phyloP scores from a whole-genome alignment of 2,888 invertebrate species.

The Mimas tiliae region DNA sequence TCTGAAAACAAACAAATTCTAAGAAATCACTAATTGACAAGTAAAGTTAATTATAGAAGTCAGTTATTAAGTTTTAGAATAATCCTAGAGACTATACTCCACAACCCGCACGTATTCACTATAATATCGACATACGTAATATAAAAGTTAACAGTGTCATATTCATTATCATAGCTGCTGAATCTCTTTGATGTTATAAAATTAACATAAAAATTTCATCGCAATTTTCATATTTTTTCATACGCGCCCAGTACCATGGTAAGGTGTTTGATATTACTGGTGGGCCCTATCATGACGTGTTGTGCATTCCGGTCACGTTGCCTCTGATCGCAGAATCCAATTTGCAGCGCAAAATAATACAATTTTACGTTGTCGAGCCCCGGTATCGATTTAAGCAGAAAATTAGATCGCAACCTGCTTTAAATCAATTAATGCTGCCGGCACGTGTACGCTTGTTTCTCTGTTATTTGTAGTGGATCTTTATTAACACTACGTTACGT shows the following conservation, averaged over 20 bases:
- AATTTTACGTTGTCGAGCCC: slow-evolving; percentile 61
- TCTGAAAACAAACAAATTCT: no score
- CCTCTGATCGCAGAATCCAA: slow-evolving; percentile 63
- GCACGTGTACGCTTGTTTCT: slow-evolving; percentile 29
- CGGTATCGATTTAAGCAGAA: slow-evolving; percentile 64
- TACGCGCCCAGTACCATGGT: slow-evolving; percentile 2
- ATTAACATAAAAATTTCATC: no score
- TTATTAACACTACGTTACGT: background rate
- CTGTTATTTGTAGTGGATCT: background rate
- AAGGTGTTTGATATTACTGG: slow-evolving; percentile 27
- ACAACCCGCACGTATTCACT: no score
- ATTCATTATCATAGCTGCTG: no score
- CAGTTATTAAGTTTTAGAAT: no score
- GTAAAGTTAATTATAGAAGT: no score
- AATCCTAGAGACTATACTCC: no score
- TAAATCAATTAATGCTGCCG: slow-evolving; percentile 56
- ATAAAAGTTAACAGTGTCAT: no score
- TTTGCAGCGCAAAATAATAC: slow-evolving; percentile 70
- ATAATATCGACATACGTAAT: no score
- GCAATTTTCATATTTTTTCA: background rate
- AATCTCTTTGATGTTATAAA: no score
- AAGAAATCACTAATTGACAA: no score
- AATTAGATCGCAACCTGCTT: slow-evolving; percentile 66
- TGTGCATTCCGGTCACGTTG: slow-evolving; percentile 58
- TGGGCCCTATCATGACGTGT: slow-evolving; percentile 41